Percentiles rank a stretch among this genome's conserved stretches.
phyloP scores from a whole-genome alignment of 2,797 vertebrate species.

The Peromyscus attwateri region DNA sequence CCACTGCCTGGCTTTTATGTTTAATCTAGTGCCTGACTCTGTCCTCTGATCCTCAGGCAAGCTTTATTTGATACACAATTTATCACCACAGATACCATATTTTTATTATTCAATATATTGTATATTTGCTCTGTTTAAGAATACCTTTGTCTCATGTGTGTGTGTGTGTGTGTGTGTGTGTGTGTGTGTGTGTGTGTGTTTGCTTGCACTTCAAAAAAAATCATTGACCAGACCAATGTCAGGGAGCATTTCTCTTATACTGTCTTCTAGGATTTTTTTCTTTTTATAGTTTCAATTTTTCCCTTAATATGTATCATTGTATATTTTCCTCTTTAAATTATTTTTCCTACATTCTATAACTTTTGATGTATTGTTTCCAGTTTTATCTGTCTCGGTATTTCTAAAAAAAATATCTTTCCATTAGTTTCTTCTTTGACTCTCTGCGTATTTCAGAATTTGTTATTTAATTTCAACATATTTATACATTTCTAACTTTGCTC shows the following conservation, averaged over 20 bases:
- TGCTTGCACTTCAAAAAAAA: background rate
- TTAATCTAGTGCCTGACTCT: too few relatives aligned
- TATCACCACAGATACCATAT: too few relatives aligned
- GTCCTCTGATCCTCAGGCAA: too few relatives aligned
- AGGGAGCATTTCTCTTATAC: background rate
- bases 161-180: background rate
- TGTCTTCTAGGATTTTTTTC: background rate
- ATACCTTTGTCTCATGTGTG: background rate
- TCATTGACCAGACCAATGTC: background rate
- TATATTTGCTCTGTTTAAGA: background rate
- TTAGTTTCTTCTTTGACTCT: background rate
- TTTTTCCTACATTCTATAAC: background rate
- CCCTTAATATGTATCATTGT: background rate
- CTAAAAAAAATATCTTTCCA: background rate
- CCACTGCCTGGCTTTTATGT: too few relatives aligned
- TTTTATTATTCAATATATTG: background rate
- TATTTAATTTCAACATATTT: background rate
- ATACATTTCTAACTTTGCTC: background rate
- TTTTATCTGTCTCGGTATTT: background rate
- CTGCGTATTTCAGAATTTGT: background rate
- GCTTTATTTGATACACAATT: too few relatives aligned
- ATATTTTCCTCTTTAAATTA: background rate
- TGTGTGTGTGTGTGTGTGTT: background rate
- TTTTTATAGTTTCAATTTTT: background rate
- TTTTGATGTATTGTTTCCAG: background rate